Evolutionary conservation across 92 coral and sea anemone genomes (phyloP), one percentile per base, ranked within the genome.

Genomic region (Paramuricea clavata): DNA sequence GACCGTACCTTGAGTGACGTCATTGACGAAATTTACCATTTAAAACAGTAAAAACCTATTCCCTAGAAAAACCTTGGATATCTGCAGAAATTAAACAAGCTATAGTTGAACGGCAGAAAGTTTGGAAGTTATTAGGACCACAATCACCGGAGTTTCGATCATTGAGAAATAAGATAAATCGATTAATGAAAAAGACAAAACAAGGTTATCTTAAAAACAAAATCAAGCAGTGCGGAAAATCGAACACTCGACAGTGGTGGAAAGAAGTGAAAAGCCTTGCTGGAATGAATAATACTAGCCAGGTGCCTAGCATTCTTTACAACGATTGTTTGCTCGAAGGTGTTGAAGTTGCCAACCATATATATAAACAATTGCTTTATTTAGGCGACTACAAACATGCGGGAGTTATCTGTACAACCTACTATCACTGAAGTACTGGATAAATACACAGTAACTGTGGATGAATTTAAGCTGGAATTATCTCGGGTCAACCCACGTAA

Each of bases 201-300:
- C 69, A 61, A 26, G 2, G 69, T 13, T 61, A 61, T 61, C 32
- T 61, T 9, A 61, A 27, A 61, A 61, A 26, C 32, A 21, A 61
- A 26, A 25, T 61, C 30, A 61, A 21, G 19, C 61, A 52, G 61
- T 6, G 69, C 33, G 30, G 69, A 25, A 61, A 61, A 61, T 22
- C 32, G 10, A 26, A 61, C 17, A 61, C 69, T 27, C 69, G 33
- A 21, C 69, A 26, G 33, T 61, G 33, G 69, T 21, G 69, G 69
- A 61, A 61, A 61, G 33, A 61, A 25, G 69, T 61, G 69, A 26
- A 61, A 27, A 25, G 33, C 31, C 69, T 61, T 27, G 69, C 69
- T 27, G 33, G 69, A 61, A 61, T 61, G 69, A 61, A 61, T 6
- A 61, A 61, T 61, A 5, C 69, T 27, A 21, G 31, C 69, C 69